Conservation (phyloP, 2,113 vertebrate genomes). For the Petroica traversi region DNA sequence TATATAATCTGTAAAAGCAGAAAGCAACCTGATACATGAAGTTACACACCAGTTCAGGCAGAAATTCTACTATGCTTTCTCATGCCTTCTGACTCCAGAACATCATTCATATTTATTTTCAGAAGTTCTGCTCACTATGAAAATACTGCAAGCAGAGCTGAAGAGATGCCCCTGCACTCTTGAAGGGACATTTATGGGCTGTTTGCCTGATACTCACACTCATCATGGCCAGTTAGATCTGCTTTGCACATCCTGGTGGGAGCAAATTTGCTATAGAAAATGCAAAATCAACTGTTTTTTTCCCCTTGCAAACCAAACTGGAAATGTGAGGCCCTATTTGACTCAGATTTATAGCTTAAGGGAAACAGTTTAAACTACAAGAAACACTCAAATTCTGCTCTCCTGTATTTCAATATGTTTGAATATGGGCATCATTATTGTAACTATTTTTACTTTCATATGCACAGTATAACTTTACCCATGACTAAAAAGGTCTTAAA, state of each 20-base stretch:
- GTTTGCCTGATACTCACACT: neutral
- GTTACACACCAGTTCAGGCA: neutral
- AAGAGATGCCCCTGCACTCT: neutral
- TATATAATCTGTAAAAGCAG: neutral
- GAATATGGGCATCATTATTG: neutral
- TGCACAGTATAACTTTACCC: neutral
- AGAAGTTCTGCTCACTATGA: neutral
- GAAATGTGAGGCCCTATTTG: neutral
- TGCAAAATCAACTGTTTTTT: neutral
- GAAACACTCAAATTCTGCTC: neutral
- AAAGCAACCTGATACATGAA: neutral
- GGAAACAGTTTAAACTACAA: neutral
- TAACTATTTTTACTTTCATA: neutral
- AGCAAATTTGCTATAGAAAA: neutral
- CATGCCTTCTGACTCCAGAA: neutral
- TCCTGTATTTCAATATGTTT: neutral
- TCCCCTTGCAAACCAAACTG: neutral
- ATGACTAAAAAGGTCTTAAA: neutral
- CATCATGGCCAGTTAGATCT: neutral
- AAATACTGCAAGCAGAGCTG: neutral
- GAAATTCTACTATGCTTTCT: neutral
- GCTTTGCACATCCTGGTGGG: neutral
- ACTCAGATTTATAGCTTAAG: neutral
- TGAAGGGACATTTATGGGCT: neutral
- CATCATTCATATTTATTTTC: neutral